Base-by-base conservation (phyloP, 2,797 vertebrate species). In the Oreonectes daqikongensis region DNA sequence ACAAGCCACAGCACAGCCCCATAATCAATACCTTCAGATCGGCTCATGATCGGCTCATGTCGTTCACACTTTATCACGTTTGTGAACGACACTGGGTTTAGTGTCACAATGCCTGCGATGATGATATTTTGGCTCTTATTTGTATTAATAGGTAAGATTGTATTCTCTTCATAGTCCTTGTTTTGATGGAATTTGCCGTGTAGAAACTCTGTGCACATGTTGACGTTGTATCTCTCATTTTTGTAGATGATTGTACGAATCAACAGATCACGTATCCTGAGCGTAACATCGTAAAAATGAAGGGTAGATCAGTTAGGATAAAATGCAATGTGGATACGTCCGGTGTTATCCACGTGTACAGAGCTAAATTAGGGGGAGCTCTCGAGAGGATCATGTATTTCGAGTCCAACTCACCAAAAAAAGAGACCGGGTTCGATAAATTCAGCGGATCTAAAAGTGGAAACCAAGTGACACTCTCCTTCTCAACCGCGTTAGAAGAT, bases 111-210 rank as follows among this genome's bases (percentile, higher is more conserved):
- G 67, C 22, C 40, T 12, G 11, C 0, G 7, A 2, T 40, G 40
- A 50, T n/a, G 14, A 6, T n/a, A 3, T 1, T 18, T n/a, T 76
- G 50, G 9, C 32, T 72, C 12, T 24, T 61, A 46, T 22, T 77
- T 57, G 32, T 52, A 12, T 66, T 72, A 17, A 17, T 81, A 3
- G 79, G 79, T 81, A 20, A 81, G 74, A 11, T 44, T 12, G 30
- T 28, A 22, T 55, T 14, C 4, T 4, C 11, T 2, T 26, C 2
- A 55, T 5, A 8, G 5, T 9, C 1, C 30, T 59, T 30, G 14
- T 59, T 59, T 2, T 3, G 1, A 12, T 55, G 52, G 3, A 7
- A 7, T 59, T 30, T 30, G 5, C 14, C 30, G 26, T 57, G 24
- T 28, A 57, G n/a, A n/a, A n/a, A n/a, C n/a, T n/a, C n/a, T n/a